phyloP scores from a whole-genome alignment of 2,888 invertebrate genomes.

The Esperia sulphurella region DNA sequence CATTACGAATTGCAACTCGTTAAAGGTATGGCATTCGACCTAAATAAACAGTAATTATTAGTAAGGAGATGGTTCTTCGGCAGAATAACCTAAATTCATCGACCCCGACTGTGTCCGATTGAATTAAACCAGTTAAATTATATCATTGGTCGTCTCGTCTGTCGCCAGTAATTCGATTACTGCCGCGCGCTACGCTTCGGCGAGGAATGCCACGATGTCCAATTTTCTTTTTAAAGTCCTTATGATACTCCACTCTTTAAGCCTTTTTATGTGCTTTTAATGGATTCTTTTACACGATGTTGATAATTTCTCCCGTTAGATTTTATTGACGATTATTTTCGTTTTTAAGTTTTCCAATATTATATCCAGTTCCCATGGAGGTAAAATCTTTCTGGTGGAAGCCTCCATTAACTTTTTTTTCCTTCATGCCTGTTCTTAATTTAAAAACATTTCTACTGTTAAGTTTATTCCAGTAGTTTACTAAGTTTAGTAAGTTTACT shows the following conservation, averaged over 20 bases:
- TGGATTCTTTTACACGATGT: conserved; percentile 1
- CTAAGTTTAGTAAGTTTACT: too few relatives aligned
- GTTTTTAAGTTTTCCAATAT: too few relatives aligned
- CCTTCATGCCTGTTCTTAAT: too few relatives aligned
- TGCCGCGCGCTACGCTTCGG: conserved; percentile 44
- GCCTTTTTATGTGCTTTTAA: conserved; percentile 6
- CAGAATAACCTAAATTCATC: conserved; percentile 63
- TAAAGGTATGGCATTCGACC: conserved; percentile 30
- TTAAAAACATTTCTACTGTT: too few relatives aligned
- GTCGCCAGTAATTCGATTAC: conserved; percentile 67
- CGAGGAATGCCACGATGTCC: conserved; percentile 36
- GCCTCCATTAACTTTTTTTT: too few relatives aligned
- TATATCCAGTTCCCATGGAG: too few relatives aligned
- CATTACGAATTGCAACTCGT: conserved; percentile 9
- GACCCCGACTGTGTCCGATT: conserved; percentile 67
- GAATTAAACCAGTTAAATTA: conserved; percentile 74
- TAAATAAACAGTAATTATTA: conserved; percentile 37
- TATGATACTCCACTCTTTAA: conserved; percentile 18
- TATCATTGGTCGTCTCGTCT: conserved; percentile 65
- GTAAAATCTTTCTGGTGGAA: too few relatives aligned
- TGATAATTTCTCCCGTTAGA: not conserved
- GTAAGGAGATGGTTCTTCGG: conserved; percentile 39
- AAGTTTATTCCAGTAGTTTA: too few relatives aligned
- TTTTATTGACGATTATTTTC: too few relatives aligned
- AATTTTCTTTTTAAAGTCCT: conserved; percentile 37